Evolutionary conservation across 2,888 invertebrate genomes (phyloP), one percentile per base, ranked within the genome.

Genomic region (Eristalis arbustorum): DNA sequence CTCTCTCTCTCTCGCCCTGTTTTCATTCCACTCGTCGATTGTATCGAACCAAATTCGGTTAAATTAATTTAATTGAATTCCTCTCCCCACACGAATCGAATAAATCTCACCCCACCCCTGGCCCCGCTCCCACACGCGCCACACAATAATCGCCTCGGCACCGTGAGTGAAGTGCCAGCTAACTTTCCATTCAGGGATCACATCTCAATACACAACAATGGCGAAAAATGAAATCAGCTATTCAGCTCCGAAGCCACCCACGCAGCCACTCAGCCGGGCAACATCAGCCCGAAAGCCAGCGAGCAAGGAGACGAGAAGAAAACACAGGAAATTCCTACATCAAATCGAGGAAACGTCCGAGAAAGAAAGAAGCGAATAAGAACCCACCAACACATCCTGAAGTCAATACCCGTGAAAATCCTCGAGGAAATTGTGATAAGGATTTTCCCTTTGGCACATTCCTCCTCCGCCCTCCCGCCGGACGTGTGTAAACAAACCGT

Each of bases 391-490:
- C 61, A 77, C 69, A 82, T 74, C 73, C 82, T 73, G 74, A 74
- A 82, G 82, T 78, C 82, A 87, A 87, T 83, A 76, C 78, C 87
- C 81, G 77, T 78, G 77, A 85, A 85, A 81, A 85, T 85, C 73
- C 78, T 87, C 83, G 72, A 87, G 78, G 77, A 82, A 87, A 82
- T 82, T 87, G 82, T 75, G 85, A 87, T 87, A 82, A 87, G 74
- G 74, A 83, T 83, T 78, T 71, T 75, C 83, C 74, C 75, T 61
- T 74, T 71, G 77, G 76, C 84, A 81, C 49, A 77, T 42, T 68
- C 69, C 59, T 28, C n/a, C n/a, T n/a, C n/a, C n/a, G n/a, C n/a
- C n/a, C n/a, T n/a, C 22, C 40, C n/a, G 40, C 34, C 59, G 71
- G 49, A 23, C 66, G 57, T 74, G 66, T 67, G 82, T 78, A 87